Evolutionary conservation across 2,797 vertebrate genomes (phyloP).

Genomic region (Apodemus agrarius): DNA sequence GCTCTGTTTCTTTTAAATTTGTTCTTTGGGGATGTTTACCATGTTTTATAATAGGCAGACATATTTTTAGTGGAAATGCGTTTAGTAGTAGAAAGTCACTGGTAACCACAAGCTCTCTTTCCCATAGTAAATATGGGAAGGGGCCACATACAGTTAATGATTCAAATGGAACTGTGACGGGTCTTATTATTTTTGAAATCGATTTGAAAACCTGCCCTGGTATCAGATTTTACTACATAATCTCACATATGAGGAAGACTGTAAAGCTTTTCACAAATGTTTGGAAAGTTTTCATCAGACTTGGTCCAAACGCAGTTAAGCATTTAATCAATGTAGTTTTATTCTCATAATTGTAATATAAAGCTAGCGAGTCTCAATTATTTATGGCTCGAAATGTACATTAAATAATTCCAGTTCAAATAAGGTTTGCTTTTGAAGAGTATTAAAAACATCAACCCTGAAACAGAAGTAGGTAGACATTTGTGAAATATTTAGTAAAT

Average conservation of each 20-base stretch:
- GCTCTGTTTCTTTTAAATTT: conserved; percentile 5
- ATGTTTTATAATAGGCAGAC: neutral
- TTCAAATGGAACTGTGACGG: conserved; percentile 44
- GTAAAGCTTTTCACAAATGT: conserved; percentile 67
- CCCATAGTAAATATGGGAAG: neutral
- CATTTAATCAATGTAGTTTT: conserved; percentile 67
- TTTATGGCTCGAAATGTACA: conserved; percentile 37
- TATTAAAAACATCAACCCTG: conserved; percentile 18
- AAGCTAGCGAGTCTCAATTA: conserved; percentile 49
- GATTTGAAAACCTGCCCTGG: conserved; percentile 59
- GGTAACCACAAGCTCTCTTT: neutral
- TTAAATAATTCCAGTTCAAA: conserved; percentile 4
- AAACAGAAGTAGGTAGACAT: conserved; percentile 32
- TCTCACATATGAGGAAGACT: conserved; percentile 28
- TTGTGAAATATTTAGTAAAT: conserved; percentile 39
- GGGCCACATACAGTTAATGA: neutral
- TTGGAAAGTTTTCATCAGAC: conserved; percentile 63
- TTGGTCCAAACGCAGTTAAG: conserved; percentile 61
- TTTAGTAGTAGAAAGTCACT: neutral
- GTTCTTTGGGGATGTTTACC: neutral
- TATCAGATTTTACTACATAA: conserved; percentile 63
- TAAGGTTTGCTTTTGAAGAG: conserved; percentile 22
- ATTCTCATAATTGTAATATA: conserved; percentile 51
- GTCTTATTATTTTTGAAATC: conserved; percentile 64
- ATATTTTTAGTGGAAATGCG: neutral